Base-by-base conservation (phyloP, 1,140 invertebrate species). In the Penaeus japonicus region DNA sequence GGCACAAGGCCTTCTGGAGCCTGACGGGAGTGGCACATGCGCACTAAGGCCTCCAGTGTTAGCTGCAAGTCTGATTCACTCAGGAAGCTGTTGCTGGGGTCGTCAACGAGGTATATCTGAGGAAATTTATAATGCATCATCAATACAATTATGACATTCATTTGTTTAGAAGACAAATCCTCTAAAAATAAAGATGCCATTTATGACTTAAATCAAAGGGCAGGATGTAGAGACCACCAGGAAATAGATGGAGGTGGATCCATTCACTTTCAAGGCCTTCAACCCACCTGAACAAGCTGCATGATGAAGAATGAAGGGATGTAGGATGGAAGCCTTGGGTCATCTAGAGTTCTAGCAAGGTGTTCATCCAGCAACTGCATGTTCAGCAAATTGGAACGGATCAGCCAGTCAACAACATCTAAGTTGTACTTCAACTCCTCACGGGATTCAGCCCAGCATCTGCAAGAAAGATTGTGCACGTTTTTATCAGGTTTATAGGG, bases 341-440 rank as follows among this genome's bases (percentile, higher is more conserved):
- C 96, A 77, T 99, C 98, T 95, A 99, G 96, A 59, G 95, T 94
- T 89, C 96, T 95, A 2, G 97, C 96, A 4, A 99, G 92, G 85
- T 96, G 95, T 53, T 96, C 91, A 93, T 99, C 98, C 91, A 97
- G 98, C 92, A 97, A 95, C 54, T 93, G 93, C 90, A 96, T 92
- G 91, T 94, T 95, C 4, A 97, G 92, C 39, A 97, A 93, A 84
- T 95, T 94, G 82, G 91, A 94, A 92, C 91, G 81, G 96, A 99
- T 96, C 0, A 99, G 93, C 89, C 95, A 95, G 92, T 99, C 98
- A 2, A 99, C 95, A 0, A 97, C 97, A 91, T 99, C 97, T 53
- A 98, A 93, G 92, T 99, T 99, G 92, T 96, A 99, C 87, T 96
- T 95, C 54, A 95, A 94, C 75, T 99, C 98, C 89, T 98, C 97